Evolutionary conservation across 2,113 vertebrate genomes (phyloP).

Genomic region (Bolborhynchus lineola): DNA sequence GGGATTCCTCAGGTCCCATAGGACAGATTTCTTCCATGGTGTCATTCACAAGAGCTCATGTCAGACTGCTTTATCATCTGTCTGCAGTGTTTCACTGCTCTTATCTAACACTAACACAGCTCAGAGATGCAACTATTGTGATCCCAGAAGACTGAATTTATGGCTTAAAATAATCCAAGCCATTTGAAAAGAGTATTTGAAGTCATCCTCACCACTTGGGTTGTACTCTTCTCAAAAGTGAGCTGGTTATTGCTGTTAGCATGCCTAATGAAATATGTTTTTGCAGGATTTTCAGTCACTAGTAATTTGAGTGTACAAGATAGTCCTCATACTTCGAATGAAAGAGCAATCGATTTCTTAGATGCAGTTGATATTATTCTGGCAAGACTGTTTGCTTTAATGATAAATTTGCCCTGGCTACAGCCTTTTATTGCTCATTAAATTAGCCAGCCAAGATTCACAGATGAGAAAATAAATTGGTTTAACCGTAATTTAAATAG

Average conservation of each 20-base stretch:
- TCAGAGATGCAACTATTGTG: not conserved
- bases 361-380: not conserved
- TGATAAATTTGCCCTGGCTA: not conserved
- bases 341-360: not conserved
- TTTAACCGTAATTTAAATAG: not conserved
- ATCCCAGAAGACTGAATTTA: constrained; percentile 41
- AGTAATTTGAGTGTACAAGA: not conserved
- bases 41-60: constrained; percentile 28
- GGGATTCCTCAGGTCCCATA: constrained; percentile 9
- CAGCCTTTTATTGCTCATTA: not conserved
- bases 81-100: constrained; percentile 17
- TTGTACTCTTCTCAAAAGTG: not conserved
- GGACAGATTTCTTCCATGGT: constrained; percentile 27
- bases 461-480: not conserved
- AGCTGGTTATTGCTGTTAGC: not conserved
- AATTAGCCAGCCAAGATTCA: not conserved
- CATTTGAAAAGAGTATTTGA: constrained; percentile 9
- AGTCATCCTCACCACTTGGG: not conserved
- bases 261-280: not conserved
- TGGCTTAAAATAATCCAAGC: constrained; percentile 19
- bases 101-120: constrained; percentile 47
- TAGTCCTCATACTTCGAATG: not conserved
- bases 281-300: not conserved
- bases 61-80: constrained; percentile 47
- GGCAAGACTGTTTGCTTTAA: not conserved